Percentiles rank a stretch among this genome's conserved stretches.
Evolutionary conservation across 1,140 invertebrate genomes (phyloP).

Genomic region (Bombus vancouverensis): DNA sequence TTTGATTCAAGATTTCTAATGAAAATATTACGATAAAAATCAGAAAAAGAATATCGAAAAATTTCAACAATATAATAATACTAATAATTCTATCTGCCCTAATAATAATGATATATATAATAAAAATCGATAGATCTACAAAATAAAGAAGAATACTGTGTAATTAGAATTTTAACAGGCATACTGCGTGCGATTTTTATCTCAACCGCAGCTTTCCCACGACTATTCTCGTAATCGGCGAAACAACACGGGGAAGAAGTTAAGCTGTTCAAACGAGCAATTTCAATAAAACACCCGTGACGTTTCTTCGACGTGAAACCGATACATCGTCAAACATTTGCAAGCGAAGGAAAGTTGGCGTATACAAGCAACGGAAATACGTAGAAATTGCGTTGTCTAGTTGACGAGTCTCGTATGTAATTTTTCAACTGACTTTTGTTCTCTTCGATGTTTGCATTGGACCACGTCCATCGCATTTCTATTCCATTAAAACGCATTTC

Average conservation of each 20-base stretch:
- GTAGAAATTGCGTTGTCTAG: slow-evolving; percentile 8
- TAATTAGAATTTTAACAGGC: neutral
- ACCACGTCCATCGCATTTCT: neutral
- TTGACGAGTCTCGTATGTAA: neutral
- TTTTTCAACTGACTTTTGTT: slow-evolving; percentile 1
- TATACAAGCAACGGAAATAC: neutral
- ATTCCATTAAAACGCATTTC: neutral
- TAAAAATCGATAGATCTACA: neutral
- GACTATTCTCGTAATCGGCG: neutral
- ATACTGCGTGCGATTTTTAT: neutral
- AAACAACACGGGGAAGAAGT: neutral
- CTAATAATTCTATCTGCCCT: no score
- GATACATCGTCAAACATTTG: slow-evolving; percentile 32
- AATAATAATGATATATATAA: no score
- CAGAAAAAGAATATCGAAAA: no score
- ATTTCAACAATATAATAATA: no score
- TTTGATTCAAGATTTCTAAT: no score
- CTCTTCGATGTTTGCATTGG: neutral
- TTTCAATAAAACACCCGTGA: neutral
- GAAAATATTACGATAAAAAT: no score
- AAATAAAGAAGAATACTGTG: neutral
- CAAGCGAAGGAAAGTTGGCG: slow-evolving; percentile 7
- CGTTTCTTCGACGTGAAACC: no score
- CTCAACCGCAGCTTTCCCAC: neutral
- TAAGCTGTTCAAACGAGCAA: neutral